Conservation (phyloP, 2,888 invertebrate species). For the Stomorhina lunata region DNA sequence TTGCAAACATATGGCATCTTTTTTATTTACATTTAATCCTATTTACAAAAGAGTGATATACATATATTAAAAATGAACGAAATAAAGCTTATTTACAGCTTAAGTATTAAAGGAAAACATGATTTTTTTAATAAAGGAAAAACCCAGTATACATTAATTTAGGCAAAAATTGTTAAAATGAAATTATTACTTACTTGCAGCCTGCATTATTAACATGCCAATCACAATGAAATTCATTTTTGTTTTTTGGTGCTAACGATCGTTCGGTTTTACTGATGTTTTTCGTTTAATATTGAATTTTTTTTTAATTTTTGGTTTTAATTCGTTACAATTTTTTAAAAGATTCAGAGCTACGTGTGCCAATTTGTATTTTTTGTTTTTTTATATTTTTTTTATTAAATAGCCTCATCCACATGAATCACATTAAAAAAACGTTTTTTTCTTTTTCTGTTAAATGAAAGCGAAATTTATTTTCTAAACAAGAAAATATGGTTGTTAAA, state of each 20-base stretch:
- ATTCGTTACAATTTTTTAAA: conserved; percentile 40
- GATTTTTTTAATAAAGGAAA: too few relatives aligned
- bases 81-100: conserved; percentile 20
- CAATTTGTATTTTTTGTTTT: too few relatives aligned
- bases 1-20: background rate
- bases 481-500: background rate
- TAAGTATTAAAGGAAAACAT: background rate
- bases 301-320: conserved; percentile 5
- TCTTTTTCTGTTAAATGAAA: conserved; percentile 37
- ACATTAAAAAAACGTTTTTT: conserved; percentile 19
- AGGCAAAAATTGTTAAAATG: background rate
- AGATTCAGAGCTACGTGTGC: conserved; percentile 40
- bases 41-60: background rate
- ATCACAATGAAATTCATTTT: conserved; percentile 77
- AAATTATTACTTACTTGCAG: conserved; percentile 75
- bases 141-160: conserved; percentile 8
- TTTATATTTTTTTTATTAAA: too few relatives aligned
- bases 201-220: conserved; percentile 77
- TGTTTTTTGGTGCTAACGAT: conserved; percentile 31
- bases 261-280: conserved; percentile 11
- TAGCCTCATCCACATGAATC: conserved; percentile 29
- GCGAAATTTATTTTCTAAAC: conserved; percentile 52
- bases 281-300: background rate
- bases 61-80: background rate
- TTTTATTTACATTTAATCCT: background rate